These are phyloP conservation scores for Clupea harengus DNA, from an alignment of 2,113 vertebrate species.

Conservation along the genomic window DNA sequence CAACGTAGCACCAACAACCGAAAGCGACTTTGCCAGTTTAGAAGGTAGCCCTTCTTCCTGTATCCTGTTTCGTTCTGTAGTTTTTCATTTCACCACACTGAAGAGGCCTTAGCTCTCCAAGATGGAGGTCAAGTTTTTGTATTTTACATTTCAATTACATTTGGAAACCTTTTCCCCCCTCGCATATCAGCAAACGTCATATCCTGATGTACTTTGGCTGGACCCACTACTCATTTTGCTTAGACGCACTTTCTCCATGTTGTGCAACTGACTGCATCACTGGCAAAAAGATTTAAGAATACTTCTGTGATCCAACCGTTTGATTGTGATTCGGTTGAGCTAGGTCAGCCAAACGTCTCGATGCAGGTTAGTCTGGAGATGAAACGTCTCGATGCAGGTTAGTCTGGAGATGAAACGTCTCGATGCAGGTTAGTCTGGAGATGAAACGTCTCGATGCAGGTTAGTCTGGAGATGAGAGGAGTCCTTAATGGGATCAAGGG, in stretches of 20 bases:
- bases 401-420: background rate
- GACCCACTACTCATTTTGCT: background rate
- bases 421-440: too few relatives aligned
- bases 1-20: background rate
- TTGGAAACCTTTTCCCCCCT: background rate
- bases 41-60: background rate
- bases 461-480: background rate
- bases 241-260: constrained; percentile 4
- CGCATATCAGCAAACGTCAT: background rate
- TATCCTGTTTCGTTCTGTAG: background rate
- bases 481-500: constrained; percentile 35
- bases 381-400: background rate
- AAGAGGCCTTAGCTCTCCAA: constrained; percentile 67
- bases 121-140: constrained; percentile 36
- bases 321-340: background rate
- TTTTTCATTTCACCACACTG: constrained; percentile 44
- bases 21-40: background rate
- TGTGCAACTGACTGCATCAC: background rate
- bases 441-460: too few relatives aligned
- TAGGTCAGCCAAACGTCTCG: background rate
- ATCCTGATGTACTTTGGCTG: constrained; percentile 16
- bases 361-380: too few relatives aligned
- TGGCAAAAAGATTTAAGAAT: background rate
- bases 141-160: background rate
- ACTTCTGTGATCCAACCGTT: background rate